phyloP scores from a whole-genome alignment of 2,797 vertebrate species.

The Falco naumanni region DNA sequence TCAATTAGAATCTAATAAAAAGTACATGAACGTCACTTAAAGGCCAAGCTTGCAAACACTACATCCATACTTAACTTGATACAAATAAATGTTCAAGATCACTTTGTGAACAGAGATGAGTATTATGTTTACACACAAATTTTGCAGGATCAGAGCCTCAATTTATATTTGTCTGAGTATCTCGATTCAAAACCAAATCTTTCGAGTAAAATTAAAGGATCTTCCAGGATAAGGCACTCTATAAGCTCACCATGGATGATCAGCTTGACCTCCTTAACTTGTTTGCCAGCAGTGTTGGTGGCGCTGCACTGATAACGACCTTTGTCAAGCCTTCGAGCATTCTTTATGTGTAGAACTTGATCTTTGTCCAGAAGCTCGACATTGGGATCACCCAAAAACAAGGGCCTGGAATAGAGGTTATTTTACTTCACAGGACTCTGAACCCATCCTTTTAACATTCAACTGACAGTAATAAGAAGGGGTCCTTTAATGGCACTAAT shows the following conservation, averaged over 20 bases:
- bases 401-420: conserved; percentile 76
- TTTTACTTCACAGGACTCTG: neutral
- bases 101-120: neutral
- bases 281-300: conserved; percentile 88
- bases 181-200: neutral
- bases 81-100: neutral
- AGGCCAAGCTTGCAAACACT: neutral
- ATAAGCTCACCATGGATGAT: conserved; percentile 83
- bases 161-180: neutral
- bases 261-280: conserved; percentile 88
- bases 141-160: neutral
- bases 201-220: neutral
- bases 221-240: neutral
- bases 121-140: neutral
- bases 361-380: conserved; percentile 84
- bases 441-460: neutral
- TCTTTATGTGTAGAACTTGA: conserved; percentile 88
- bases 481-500: neutral
- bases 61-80: neutral
- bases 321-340: conserved; percentile 87
- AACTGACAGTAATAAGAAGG: neutral
- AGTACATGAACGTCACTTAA: neutral
- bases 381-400: conserved; percentile 90
- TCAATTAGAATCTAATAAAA: neutral
- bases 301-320: conserved; percentile 91